A percentile compares a stretch with the other conserved stretches of the same genome.
Evolutionary conservation across 2,888 invertebrate species (phyloP).

Genomic region (Agrochola lychnidis): DNA sequence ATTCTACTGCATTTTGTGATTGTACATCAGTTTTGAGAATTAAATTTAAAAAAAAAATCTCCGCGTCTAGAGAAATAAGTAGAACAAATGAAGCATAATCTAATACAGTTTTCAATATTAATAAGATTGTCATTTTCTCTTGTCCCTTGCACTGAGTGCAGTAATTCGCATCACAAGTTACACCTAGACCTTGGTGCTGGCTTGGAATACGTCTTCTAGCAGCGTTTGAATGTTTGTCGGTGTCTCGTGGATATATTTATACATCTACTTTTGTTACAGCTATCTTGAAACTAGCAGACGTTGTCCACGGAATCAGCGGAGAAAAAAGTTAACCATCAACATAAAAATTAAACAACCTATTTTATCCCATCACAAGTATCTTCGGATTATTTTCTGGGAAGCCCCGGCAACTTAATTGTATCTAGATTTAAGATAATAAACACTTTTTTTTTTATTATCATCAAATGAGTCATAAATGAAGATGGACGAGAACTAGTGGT

Average conservation of each 20-base stretch:
- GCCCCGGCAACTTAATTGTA: too few relatives aligned
- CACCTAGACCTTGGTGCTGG: background rate
- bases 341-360: background rate
- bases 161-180: constrained; percentile 11
- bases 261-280: constrained; percentile 58
- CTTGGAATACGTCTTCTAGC: constrained; percentile 11
- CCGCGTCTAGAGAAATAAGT: background rate
- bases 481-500: background rate
- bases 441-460: too few relatives aligned
- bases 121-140: constrained; percentile 1
- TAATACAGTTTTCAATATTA: constrained; percentile 7
- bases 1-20: too few relatives aligned
- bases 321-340: background rate
- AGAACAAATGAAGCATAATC: background rate
- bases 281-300: constrained; percentile 54
- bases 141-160: background rate
- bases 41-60: too few relatives aligned
- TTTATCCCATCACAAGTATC: too few relatives aligned
- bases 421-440: too few relatives aligned
- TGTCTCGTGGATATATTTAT: constrained; percentile 40
- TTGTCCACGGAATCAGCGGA: constrained; percentile 48
- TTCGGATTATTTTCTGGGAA: too few relatives aligned
- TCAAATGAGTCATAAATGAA: background rate
- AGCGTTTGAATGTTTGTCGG: constrained; percentile 31
- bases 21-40: too few relatives aligned